Base-by-base conservation (phyloP, 2,888 invertebrate genomes). In the Zelleria hepariella region DNA sequence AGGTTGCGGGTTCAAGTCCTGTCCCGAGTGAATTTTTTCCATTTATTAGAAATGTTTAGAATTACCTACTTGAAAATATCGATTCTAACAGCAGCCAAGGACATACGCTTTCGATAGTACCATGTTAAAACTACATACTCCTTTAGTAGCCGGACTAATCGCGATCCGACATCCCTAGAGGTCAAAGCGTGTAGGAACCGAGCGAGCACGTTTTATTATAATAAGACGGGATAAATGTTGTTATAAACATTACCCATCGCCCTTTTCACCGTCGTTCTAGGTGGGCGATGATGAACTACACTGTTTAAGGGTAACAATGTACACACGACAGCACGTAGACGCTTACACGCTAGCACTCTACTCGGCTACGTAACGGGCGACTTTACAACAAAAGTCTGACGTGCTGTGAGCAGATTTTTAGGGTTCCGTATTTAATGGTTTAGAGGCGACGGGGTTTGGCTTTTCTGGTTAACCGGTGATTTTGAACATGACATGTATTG, bases 191-290 rank as follows among this genome's bases (percentile, higher is more conserved):
- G 87, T 87, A 79, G 73, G 70, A 75, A 74, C 77, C 74, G 72
- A 72, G 65, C 75, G 74, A 74, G 75, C 84, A 82, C 83, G 84
- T 82, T 61, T 86, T 86, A 88, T 86, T 86, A 82, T 86, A 86
- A 86, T 86, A 84, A 83, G 82, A 72, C 58, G 21, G 52, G 52
- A 58, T 61, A 59, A 59, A 51, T 42, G 52, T 58, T 42, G 54
- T 86, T 82, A 82, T 79, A 80, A 77, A 72, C 74, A 78, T 74
- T 77, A 72, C 71, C 77, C 79, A 77, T 80, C 80, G 78, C 75
- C 79, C 77, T 77, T 78, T 62, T 58, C 15, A 42, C 4, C 32
- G 32, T 42, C 32, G 32, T 42, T 15, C 32, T 42, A 42, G 32
- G 32, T 42, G 32, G 15, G 15, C 32, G 32, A 42, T 15, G 32